A percentile compares a stretch with the other conserved stretches of the same genome.
Evolutionary conservation across 2,113 vertebrate species (phyloP).

Genomic region (Oenanthe oenanthe): DNA sequence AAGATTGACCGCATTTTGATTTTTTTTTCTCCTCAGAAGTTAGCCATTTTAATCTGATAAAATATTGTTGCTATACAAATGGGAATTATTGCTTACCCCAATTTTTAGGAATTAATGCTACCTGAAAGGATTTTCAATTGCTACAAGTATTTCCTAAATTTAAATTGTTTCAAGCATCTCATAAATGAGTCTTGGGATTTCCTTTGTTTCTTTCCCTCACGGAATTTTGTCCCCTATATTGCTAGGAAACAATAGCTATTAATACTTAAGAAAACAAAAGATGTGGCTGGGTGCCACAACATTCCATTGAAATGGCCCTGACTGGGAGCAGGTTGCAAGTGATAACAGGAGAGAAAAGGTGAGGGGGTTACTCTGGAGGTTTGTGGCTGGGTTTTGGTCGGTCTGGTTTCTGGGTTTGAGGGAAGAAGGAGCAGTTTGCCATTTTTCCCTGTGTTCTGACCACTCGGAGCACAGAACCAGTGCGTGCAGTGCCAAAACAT

Average conservation of each 20-base stretch:
- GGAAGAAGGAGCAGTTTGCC: neutral
- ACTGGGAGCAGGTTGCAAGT: neutral
- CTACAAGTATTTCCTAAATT: neutral
- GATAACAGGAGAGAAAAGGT: fast-evolving
- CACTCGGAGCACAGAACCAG: neutral
- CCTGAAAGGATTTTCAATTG: neutral
- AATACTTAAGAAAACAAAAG: neutral
- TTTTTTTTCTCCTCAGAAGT: neutral
- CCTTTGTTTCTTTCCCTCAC: neutral
- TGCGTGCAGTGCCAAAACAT: fast-evolving
- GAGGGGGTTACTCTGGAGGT: fast-evolving
- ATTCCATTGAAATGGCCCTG: neutral
- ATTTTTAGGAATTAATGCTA: neutral
- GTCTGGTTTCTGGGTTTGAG: fast-evolving
- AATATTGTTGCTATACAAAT: neutral
- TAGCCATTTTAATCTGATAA: neutral
- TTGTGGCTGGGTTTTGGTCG: neutral
- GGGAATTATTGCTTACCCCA: neutral
- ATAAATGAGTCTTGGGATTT: neutral
- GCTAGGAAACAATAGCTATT: neutral
- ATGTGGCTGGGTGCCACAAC: neutral
- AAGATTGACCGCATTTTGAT: neutral
- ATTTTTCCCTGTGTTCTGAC: neutral
- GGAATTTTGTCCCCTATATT: neutral
- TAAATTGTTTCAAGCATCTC: neutral